Base-by-base conservation (phyloP, 2,888 invertebrate genomes). In the Scelioninae gen. 2 region DNA sequence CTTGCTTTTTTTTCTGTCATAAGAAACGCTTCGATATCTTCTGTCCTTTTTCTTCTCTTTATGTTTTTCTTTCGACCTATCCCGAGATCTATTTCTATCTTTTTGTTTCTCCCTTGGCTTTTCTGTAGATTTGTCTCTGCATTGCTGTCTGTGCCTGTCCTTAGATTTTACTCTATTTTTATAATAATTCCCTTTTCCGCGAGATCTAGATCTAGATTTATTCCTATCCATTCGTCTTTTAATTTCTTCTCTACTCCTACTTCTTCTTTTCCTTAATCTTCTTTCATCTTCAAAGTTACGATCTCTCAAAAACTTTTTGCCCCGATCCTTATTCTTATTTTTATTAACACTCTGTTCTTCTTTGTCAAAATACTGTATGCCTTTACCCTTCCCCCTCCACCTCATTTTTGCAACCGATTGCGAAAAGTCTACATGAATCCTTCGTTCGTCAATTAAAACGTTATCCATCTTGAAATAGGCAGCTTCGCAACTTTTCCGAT, bases 381-480 rank as follows among this genome's bases (percentile, higher is more conserved):
- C 94, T 82, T 92, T 90, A 0, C 95, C 96, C 87, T 96, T 96
- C 1, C 96, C 96, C 58, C 92, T 89, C 95, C 96, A 97, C 80
- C 92, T 92, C 79, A 96, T 91, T 87, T 97, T 98, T 1, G 98
- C 93, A 0, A 99, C 98, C 50, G 98, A 98, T 86, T 99, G 99
- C 76, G 97, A 98, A 88, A 99, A 99, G 87, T 99, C 99, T 0
- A 99, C 99, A 87, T 99, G 99, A 81, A 99, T 99, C 76, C 99
- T 90, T 19, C 99, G 89, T 84, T 99, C 99, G 87, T 99, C 99
- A 80, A 99, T 99, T 4, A 99, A 88, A 0, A 99, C 98, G 88
- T 99, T 99, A 85, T 98, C 63, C 73, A 73, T 99, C 89, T 99
- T 99, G 82, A 99, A 97, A 87, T 96, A 99, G 0, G 99, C 99